Base-by-base conservation (phyloP, 37 sponge, comb jelly and placozoan genomes). In the Petrosia ficiformis region DNA sequence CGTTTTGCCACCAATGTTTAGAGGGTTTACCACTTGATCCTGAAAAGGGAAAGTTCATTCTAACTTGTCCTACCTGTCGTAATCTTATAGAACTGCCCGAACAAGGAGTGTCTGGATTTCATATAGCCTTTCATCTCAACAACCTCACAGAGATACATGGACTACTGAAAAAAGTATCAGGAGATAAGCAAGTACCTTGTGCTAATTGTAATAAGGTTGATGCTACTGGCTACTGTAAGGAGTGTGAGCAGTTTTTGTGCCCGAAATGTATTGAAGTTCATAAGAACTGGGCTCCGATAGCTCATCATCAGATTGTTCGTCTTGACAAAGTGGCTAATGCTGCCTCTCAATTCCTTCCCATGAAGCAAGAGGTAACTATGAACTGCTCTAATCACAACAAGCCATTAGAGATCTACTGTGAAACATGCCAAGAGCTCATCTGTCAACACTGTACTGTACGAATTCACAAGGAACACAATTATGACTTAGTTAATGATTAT, bases 11-110 rank as follows among this genome's bases (percentile, higher is more conserved):
- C n/a, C n/a, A n/a, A n/a, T n/a, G n/a, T n/a, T n/a, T n/a, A n/a
- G n/a, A n/a, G n/a, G n/a, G n/a, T n/a, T n/a, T n/a, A n/a, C n/a
- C n/a, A n/a, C n/a, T n/a, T n/a, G n/a, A n/a, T n/a, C n/a, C n/a
- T n/a, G n/a, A 54, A 11, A 40, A 67, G 69, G 75, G 68, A 14
- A 24, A 38, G 24, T 37, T 30, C 65, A 48, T 48, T 48, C 60
- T 88, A 0, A 48, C 44, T 43, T 88, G 89, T 31, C 89, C 89
- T 14, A 56, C 77, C 34, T 88, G 89, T 65, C 75, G 89, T 4
- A 74, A 78, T 24, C 33, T 60, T 2, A 58, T 76, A 0, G 57
- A 56, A 21, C 63, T 82, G 29, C 79, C 82, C 22, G 74, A 44
- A 35, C 59, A 72, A 37, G 83, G 89, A 40, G 73, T 82, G 37